Conservation (phyloP, 2,797 vertebrate genomes). For the Kryptopterus vitreolus region DNA sequence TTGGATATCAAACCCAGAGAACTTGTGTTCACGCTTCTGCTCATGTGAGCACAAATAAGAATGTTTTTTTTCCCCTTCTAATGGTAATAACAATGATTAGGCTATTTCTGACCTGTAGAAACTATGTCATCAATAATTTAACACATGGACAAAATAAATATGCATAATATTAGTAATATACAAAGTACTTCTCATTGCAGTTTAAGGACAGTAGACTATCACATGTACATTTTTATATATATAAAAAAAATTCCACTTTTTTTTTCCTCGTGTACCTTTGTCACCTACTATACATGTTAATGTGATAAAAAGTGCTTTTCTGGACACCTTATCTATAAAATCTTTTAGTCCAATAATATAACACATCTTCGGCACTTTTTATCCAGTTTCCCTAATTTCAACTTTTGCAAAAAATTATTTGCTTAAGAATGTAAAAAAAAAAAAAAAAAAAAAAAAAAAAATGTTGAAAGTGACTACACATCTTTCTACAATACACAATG, state of each 20-base stretch:
- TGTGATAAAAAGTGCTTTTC: constrained; percentile 71
- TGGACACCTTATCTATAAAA: constrained; percentile 54
- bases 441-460: too few species aligned
- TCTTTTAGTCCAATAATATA: constrained; percentile 43
- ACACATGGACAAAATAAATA: constrained; percentile 80
- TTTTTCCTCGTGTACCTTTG: constrained; percentile 46
- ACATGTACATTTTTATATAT: constrained; percentile 66
- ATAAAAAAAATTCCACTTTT: constrained; percentile 52
- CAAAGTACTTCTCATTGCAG: constrained; percentile 67
- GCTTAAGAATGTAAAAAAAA: constrained; percentile 51
- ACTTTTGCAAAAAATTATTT: constrained; percentile 50
- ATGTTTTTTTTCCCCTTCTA: constrained; percentile 34
- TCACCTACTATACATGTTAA: constrained; percentile 57
- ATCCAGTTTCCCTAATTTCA: constrained; percentile 51
- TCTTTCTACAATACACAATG: constrained; percentile 61
- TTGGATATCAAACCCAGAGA: constrained; percentile 25
- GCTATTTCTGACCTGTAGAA: constrained; percentile 55
- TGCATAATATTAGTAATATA: constrained; percentile 75
- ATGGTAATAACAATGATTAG: constrained; percentile 23
- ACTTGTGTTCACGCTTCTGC: constrained; percentile 10
- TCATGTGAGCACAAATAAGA: constrained; percentile 6
- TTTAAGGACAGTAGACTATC: constrained; percentile 73
- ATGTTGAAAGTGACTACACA: constrained; percentile 53
- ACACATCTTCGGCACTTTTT: constrained; percentile 58
- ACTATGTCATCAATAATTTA: constrained; percentile 77